phyloP scores from a whole-genome alignment of 2,113 vertebrate species.

The Dasypus novemcinctus region DNA sequence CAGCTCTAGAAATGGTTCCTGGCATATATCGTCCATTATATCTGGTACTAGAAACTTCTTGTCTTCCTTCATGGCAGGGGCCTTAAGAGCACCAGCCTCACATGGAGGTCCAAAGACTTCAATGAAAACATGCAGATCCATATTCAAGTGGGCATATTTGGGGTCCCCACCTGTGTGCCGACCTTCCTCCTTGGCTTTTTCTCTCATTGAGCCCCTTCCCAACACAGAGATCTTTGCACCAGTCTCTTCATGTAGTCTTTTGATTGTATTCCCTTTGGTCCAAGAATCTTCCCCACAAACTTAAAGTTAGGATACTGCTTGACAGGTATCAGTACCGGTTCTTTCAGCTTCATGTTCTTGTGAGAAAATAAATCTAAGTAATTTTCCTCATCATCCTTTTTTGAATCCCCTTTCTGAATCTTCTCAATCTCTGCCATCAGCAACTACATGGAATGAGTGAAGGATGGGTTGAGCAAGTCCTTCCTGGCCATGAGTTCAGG shows the following conservation, averaged over 20 bases:
- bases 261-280: constrained; percentile 98
- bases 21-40: constrained; percentile 97
- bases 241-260: constrained; percentile 88
- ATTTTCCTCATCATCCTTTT: constrained; percentile 93
- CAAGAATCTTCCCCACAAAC: constrained; percentile 98
- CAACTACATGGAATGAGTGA: too few relatives aligned
- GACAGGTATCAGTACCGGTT: constrained; percentile 97
- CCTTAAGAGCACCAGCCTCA: constrained; percentile 96
- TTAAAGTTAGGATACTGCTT: constrained; percentile 99
- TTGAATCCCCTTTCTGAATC: constrained; percentile 94
- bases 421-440: constrained; percentile 98
- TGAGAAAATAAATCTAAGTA: constrained; percentile 98
- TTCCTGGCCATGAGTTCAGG: too few relatives aligned
- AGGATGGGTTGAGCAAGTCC: too few relatives aligned
- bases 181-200: constrained; percentile 97
- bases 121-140: constrained; percentile 97
- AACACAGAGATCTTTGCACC: constrained; percentile 95
- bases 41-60: constrained; percentile 98
- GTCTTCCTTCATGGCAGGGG: constrained; percentile 98
- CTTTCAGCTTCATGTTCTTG: constrained; percentile 98
- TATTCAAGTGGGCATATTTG: constrained; percentile 95
- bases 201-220: constrained; percentile 97
- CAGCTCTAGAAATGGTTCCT: constrained; percentile 94
- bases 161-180: constrained; percentile 94
- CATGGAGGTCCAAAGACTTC: constrained; percentile 97